A percentile compares a stretch with the other conserved stretches of the same genome.
phyloP scores from a whole-genome alignment of 2,888 invertebrate species.

The Mantis religiosa region DNA sequence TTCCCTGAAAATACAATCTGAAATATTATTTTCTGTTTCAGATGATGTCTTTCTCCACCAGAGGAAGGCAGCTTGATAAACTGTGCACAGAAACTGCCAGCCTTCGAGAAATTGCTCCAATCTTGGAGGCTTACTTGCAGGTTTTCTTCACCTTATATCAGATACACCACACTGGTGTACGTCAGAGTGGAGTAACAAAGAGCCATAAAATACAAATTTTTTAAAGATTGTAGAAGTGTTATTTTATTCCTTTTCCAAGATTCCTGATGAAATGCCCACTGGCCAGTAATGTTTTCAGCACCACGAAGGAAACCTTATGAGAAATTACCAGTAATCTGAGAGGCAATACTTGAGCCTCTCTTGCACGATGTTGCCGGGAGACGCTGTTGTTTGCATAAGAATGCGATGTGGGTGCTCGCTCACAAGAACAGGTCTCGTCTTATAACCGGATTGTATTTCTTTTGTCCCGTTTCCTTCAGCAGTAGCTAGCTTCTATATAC shows the following conservation, averaged over 20 bases:
- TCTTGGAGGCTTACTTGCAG: not conserved
- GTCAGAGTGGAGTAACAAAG: not conserved
- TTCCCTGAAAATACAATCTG: too few species aligned
- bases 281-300: not conserved
- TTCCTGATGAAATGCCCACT: not conserved
- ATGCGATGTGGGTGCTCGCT: constrained; percentile 14
- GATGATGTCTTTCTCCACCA: not conserved
- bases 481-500: not conserved
- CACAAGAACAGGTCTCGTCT: not conserved
- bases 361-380: not conserved
- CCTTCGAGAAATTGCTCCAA: not conserved
- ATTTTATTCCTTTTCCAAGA: not conserved
- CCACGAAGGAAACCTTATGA: not conserved
- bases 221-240: not conserved
- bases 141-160: too few species aligned
- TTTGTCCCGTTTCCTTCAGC: not conserved
- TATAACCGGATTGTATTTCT: constrained; percentile 10
- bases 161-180: not conserved
- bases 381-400: constrained; percentile 16
- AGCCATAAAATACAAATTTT: too few species aligned
- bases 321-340: not conserved
- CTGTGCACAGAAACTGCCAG: not conserved
- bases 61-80: not conserved
- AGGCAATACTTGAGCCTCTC: not conserved
- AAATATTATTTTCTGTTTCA: not conserved